Conservation (phyloP, 64 coral and sea anemone species). For the Montipora capricornis region DNA sequence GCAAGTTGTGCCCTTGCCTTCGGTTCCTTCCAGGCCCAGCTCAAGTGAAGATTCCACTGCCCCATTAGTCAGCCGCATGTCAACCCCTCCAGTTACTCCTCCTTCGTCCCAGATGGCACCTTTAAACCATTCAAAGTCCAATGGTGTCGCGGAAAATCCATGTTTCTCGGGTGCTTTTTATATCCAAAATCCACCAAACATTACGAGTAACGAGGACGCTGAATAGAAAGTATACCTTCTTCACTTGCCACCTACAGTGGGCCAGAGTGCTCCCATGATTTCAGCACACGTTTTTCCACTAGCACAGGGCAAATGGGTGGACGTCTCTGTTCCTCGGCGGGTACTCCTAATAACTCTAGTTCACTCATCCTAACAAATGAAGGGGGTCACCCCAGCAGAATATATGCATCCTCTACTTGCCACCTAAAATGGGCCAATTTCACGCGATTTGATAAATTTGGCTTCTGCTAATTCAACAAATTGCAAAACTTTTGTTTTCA, state of each 20-base stretch:
- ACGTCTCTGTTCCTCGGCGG: neutral
- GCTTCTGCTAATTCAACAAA: neutral
- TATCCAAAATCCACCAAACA: neutral
- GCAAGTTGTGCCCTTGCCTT: neutral
- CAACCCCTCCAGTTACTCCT: neutral
- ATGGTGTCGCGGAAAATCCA: neutral
- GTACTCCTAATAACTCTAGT: constrained; percentile 7
- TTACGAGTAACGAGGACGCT: neutral
- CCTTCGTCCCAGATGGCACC: neutral
- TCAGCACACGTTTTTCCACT: neutral
- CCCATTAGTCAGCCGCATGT: neutral
- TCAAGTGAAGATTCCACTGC: neutral
- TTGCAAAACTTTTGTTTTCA: constrained; percentile 12
- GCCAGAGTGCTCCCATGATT: neutral
- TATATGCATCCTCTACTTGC: neutral
- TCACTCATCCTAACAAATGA: neutral
- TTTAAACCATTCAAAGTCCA: constrained; percentile 2
- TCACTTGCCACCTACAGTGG: neutral
- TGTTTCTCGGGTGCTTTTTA: neutral
- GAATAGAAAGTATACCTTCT: neutral
- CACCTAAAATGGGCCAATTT: constrained; percentile 1
- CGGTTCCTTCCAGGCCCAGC: neutral
- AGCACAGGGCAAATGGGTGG: constrained; percentile 5
- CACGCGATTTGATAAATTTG: neutral
- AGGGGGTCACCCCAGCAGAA: neutral